phyloP scores from a whole-genome alignment of 2,797 vertebrate genomes.

The Dallia pectoralis region DNA sequence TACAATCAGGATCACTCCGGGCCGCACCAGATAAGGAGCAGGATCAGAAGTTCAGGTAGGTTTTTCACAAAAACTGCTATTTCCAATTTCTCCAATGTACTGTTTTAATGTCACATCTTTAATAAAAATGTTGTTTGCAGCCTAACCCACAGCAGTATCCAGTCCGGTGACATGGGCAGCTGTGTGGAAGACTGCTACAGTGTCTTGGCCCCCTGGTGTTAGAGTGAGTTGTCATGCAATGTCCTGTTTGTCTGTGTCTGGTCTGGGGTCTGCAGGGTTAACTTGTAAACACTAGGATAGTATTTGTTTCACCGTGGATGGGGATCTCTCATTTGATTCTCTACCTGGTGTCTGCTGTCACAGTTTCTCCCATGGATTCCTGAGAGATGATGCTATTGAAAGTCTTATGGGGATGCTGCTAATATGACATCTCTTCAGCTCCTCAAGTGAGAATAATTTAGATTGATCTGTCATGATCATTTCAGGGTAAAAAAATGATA shows the following conservation, averaged over 20 bases:
- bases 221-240: conserved; percentile 71
- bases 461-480: not conserved
- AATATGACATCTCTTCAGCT: conserved; percentile 66
- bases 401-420: conserved; percentile 67
- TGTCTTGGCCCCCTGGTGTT: conserved; percentile 72
- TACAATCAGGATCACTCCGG: not conserved
- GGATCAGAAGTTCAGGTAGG: conserved; percentile 65
- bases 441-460: conserved; percentile 73
- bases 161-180: conserved; percentile 54
- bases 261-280: not conserved
- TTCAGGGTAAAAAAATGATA: not conserved
- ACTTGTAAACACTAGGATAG: not conserved
- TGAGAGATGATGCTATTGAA: conserved; percentile 69
- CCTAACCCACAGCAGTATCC: conserved; percentile 69
- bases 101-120: not conserved
- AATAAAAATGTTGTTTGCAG: conserved; percentile 56
- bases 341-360: not conserved
- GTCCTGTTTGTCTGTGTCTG: not conserved
- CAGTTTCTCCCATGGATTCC: conserved; percentile 63
- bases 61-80: not conserved
- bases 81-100: not conserved
- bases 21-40: conserved; percentile 18
- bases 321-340: too few relatives aligned
- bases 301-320: too few relatives aligned
- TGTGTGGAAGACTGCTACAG: conserved; percentile 67